Evolutionary conservation across 1,140 invertebrate species (phyloP), one percentile per base, ranked within the genome.

Genomic region (Ostrea denselamellosa): DNA sequence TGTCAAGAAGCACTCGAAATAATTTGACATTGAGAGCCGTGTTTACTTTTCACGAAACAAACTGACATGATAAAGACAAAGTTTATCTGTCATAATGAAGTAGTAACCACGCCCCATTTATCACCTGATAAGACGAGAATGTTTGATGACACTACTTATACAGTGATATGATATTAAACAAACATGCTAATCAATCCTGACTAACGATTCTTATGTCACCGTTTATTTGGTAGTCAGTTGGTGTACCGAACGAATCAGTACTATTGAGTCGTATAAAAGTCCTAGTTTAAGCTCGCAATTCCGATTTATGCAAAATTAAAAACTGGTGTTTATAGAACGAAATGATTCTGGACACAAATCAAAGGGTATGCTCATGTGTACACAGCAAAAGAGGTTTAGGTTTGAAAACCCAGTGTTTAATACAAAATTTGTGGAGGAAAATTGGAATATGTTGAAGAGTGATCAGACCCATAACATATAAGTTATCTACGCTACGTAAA

Each of bases 21-120:
- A 77, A 25, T 77, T 77, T 77, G 68, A 77, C 68, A 77, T 77
- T 77, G 28, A 77, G 68, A 34, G 68, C 68, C 25, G 14, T 77
- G 68, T 77, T 77, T 77, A 34, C 68, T 28, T 22, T 28, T 28
- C 25, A 25, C 25, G 68, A 77, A 25, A 12, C 12, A 77, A 77
- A 77, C 28, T 77, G 68, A 34, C 68, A 77, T 77, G 68, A 77
- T 77, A 77, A 77, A 77, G 68, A 77, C 68, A 77, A 77, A 25
- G 68, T 77, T 77, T 25, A 77, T 77, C 68, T 77, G 25, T 77
- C 68, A 77, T 22, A 34, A 25, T 77, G 68, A 77, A 77, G 68
- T 77, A 34, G 22, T 25, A 34, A 34, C 68, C 68, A 25, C 68
- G 68, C 68, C 68, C 25, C 34, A 44, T 34, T 77, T 77, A 77